Percentiles rank a stretch among this genome's conserved stretches.
Conservation (phyloP, 2,797 vertebrate genomes). For the Bradypus variegatus region DNA sequence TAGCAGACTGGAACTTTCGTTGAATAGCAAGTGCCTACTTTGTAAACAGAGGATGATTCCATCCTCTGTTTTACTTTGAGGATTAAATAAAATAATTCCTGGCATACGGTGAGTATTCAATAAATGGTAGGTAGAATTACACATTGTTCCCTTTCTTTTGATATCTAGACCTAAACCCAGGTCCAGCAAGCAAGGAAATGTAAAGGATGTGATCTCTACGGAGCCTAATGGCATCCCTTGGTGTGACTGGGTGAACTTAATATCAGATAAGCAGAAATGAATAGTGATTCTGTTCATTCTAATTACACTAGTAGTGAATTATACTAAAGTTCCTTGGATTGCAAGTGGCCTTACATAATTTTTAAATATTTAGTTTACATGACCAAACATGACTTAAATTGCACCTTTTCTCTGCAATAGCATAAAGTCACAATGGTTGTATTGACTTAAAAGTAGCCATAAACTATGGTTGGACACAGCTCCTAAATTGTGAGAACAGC, state of each 20-base stretch:
- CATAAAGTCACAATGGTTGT: neutral
- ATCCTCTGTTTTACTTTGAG: neutral
- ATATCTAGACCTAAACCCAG: neutral
- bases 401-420: neutral
- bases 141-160: neutral
- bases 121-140: neutral
- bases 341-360: neutral
- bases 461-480: neutral
- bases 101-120: too few relatives aligned
- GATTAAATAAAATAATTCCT: too few relatives aligned
- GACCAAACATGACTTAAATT: neutral
- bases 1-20: neutral
- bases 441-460: neutral
- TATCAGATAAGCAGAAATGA: neutral
- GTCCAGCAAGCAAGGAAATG: neutral
- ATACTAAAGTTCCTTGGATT: neutral
- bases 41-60: neutral
- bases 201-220: too few relatives aligned
- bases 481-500: neutral
- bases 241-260: neutral
- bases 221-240: neutral
- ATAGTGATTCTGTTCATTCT: neutral
- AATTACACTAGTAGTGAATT: neutral
- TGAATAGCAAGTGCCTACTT: neutral
- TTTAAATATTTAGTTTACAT: neutral